These are phyloP conservation scores for Tipula helvola DNA, from an alignment of 2,888 invertebrate species.

Conservation along the genomic window DNA sequence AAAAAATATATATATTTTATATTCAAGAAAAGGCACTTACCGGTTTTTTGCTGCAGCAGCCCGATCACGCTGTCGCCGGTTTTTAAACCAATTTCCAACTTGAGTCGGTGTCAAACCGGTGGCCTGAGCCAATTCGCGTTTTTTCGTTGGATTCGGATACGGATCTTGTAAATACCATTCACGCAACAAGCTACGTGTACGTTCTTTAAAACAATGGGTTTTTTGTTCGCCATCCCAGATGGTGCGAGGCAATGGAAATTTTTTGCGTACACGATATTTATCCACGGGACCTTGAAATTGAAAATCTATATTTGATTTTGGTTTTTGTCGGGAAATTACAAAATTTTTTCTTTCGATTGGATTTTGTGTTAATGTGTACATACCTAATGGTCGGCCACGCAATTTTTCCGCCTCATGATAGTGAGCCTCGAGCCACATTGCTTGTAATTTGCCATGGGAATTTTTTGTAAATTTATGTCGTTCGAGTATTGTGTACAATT, in stretches of 20 bases:
- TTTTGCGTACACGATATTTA: slow-evolving; percentile 86
- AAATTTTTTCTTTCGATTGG: not conserved
- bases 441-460: slow-evolving; percentile 76
- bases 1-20: not conserved
- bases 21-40: slow-evolving; percentile 33
- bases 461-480: slow-evolving; percentile 80
- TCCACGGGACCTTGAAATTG: slow-evolving; percentile 59
- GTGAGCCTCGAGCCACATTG: slow-evolving; percentile 91
- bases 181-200: slow-evolving; percentile 83
- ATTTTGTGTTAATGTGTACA: slow-evolving; percentile 13
- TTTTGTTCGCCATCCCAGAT: slow-evolving; percentile 96
- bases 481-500: slow-evolving; percentile 80
- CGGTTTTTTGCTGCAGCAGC: slow-evolving; percentile 95
- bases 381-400: slow-evolving; percentile 70
- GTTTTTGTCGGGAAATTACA: not conserved
- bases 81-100: slow-evolving; percentile 91
- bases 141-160: slow-evolving; percentile 91
- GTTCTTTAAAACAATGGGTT: slow-evolving; percentile 92
- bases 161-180: slow-evolving; percentile 98
- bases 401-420: slow-evolving; percentile 88
- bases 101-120: slow-evolving; percentile 88
- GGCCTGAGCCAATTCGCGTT: slow-evolving; percentile 77
- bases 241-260: slow-evolving; percentile 81
- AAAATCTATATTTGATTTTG: slow-evolving; percentile 7
- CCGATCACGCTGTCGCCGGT: slow-evolving; percentile 72